Conservation (phyloP, 2,797 vertebrate species). For the Taeniopygia guttata region DNA sequence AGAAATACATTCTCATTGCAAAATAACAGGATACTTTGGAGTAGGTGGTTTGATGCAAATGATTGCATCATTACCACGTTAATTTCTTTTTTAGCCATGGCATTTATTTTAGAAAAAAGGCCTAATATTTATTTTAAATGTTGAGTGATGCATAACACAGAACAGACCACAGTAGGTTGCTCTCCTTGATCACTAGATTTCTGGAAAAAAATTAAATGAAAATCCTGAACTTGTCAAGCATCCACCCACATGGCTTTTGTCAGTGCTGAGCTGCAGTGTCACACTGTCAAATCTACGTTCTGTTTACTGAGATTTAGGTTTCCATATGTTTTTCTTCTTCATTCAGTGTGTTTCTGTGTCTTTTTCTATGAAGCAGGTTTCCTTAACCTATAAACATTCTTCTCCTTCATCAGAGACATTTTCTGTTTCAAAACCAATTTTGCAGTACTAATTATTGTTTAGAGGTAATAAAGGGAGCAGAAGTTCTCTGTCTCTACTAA, state of each 20-base stretch:
- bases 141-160: background rate
- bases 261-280: background rate
- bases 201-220: background rate
- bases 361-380: background rate
- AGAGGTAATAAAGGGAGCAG: background rate
- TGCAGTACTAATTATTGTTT: background rate
- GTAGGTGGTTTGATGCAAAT: background rate
- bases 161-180: background rate
- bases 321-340: background rate
- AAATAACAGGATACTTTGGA: background rate
- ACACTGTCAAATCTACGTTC: background rate
- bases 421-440: background rate
- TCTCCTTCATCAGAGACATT: background rate
- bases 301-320: background rate
- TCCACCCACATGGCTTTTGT: background rate
- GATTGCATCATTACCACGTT: background rate
- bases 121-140: background rate
- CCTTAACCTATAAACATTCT: background rate
- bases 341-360: background rate
- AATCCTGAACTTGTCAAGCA: background rate
- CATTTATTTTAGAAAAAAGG: background rate
- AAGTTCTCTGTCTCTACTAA: background rate
- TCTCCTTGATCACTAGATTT: background rate
- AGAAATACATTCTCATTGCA: background rate
- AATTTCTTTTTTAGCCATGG: background rate